Conservation (phyloP, 2,113 vertebrate genomes). For the Leucosticte australis region DNA sequence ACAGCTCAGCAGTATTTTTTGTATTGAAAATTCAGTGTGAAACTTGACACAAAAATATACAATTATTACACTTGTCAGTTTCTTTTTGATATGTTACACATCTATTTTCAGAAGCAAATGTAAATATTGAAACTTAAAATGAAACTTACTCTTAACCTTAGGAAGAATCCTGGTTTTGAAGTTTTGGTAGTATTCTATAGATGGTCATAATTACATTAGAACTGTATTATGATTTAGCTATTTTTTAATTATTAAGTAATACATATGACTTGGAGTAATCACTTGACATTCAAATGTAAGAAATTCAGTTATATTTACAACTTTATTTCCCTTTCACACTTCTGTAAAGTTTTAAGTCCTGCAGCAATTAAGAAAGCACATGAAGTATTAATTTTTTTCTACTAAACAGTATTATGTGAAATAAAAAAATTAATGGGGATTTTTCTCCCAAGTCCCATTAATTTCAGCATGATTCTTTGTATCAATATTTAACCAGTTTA, state of each 20-base stretch:
- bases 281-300: not conserved
- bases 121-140: not conserved
- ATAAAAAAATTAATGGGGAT: not conserved
- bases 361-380: not conserved
- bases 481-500: not conserved
- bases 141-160: not conserved
- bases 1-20: not conserved
- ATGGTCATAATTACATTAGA: not conserved
- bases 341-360: not conserved
- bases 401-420: not conserved
- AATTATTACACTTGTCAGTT: not conserved
- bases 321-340: conserved; percentile 20
- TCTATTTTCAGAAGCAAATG: not conserved
- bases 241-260: not conserved
- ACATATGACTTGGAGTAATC: not conserved
- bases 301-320: not conserved
- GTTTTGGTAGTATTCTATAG: not conserved
- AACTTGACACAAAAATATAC: not conserved
- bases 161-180: not conserved
- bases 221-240: not conserved
- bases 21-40: not conserved
- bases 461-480: not conserved
- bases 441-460: not conserved
- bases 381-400: not conserved
- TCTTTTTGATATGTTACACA: not conserved